Conservation (phyloP, 2,797 vertebrate species). For the Smutsia gigantea region DNA sequence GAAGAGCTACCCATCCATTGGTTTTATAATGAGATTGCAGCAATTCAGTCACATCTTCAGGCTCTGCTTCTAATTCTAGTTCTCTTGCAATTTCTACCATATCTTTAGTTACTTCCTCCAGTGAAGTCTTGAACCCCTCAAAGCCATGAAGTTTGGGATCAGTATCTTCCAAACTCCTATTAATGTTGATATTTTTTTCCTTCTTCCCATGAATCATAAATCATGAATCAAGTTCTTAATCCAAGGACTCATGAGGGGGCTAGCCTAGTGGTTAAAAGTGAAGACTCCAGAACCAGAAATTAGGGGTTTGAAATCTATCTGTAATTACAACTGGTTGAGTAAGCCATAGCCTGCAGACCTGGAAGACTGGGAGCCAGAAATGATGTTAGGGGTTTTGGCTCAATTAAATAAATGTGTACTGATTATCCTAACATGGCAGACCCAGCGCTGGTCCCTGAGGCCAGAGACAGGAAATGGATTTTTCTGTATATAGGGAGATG, state of each 20-base stretch:
- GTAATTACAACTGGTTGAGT: slow-evolving; percentile 29
- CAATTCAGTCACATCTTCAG: no score
- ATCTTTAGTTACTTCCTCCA: no score
- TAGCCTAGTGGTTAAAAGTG: not conserved
- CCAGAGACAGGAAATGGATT: not conserved
- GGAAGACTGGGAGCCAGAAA: not conserved
- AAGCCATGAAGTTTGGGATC: no score
- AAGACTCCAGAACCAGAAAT: not conserved
- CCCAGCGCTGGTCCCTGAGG: not conserved
- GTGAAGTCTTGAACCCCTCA: no score
- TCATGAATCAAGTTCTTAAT: no score
- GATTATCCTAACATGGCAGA: not conserved
- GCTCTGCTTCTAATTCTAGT: no score
- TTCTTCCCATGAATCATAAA: no score
- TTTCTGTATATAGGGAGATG: not conserved
- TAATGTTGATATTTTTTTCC: no score
- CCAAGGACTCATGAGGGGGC: not conserved
- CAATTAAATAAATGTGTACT: not conserved
- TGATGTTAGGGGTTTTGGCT: not conserved
- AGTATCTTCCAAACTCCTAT: no score
- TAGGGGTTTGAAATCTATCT: not conserved
- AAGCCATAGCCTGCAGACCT: not conserved
- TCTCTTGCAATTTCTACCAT: no score
- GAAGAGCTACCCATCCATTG: no score
- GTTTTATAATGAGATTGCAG: no score